Percentiles rank a stretch among this genome's conserved stretches.
Evolutionary conservation across 2,113 vertebrate species (phyloP).

Genomic region (Uria lomvia): DNA sequence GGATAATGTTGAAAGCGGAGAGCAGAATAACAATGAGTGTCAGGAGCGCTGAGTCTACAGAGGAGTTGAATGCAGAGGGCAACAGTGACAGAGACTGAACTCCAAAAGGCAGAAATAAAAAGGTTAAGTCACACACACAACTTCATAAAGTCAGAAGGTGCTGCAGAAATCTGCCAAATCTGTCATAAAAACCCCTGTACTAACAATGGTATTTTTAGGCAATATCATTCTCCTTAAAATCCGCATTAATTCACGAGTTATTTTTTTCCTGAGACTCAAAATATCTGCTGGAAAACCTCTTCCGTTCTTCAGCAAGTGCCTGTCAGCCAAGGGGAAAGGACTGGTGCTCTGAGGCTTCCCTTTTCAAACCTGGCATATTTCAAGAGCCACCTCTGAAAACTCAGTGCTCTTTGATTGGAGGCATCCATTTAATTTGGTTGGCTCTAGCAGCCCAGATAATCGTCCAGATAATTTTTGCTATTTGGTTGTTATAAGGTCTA

Average conservation of each 20-base stretch:
- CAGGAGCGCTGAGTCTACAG: not conserved
- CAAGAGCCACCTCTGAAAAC: not conserved
- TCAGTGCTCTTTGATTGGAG: not conserved
- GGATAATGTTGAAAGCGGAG: not conserved
- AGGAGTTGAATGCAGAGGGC: constrained; percentile 28
- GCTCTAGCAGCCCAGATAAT: not conserved
- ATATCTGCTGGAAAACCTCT: constrained; percentile 15
- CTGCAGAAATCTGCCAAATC: constrained; percentile 37
- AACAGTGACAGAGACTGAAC: constrained; percentile 29
- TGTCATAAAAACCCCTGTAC: not conserved
- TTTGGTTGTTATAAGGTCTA: not conserved
- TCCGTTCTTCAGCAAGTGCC: not conserved
- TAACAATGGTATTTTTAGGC: constrained; percentile 50
- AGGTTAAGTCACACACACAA: constrained; percentile 18
- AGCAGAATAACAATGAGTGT: constrained; percentile 19
- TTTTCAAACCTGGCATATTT: not conserved
- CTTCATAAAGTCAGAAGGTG: constrained; percentile 11
- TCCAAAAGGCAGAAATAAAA: constrained; percentile 45
- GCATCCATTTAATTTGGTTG: not conserved
- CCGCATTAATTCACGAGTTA: not conserved
- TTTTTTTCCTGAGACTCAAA: not conserved
- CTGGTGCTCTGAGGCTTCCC: not conserved
- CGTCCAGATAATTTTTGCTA: not conserved
- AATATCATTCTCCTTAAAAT: constrained; percentile 38
- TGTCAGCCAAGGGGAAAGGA: constrained; percentile 16